Evolutionary conservation across 23 tunicate genomes (phyloP).

Genomic region (Oikopleura dioica): DNA sequence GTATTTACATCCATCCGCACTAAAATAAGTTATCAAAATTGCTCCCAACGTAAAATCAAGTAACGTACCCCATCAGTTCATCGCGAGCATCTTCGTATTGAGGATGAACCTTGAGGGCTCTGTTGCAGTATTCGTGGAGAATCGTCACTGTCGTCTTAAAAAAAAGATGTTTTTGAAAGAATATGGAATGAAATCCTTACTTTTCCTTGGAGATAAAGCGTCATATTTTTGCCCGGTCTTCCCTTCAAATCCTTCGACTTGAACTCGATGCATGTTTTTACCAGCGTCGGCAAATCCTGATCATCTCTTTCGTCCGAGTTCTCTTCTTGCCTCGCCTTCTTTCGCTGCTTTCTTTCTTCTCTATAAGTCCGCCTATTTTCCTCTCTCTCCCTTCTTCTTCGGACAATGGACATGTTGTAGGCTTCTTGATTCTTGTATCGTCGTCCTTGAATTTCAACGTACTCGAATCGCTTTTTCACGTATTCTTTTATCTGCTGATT

Average conservation of each 20-base stretch:
- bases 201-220: conserved; percentile 2
- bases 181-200: too few relatives aligned
- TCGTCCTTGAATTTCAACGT: conserved; percentile 4
- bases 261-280: background rate
- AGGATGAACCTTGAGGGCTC: background rate
- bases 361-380: too few relatives aligned
- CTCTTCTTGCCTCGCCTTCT: background rate
- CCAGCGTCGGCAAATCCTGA: background rate
- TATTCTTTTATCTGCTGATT: background rate
- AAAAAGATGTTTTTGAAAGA: too few relatives aligned
- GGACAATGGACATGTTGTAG: background rate
- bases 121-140: background rate
- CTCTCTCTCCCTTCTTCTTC: background rate
- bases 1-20: background rate
- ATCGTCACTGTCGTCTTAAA: conserved; percentile 3
- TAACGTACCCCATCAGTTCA: too few relatives aligned
- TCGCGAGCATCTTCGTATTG: background rate
- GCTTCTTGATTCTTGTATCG: too few relatives aligned
- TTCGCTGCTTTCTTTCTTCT: background rate
- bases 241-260: background rate
- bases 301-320: background rate
- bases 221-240: background rate
- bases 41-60: too few relatives aligned
- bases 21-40: too few relatives aligned
- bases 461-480: background rate